phyloP scores from a whole-genome alignment of 2,888 invertebrate genomes.

The Byasa hedistus region DNA sequence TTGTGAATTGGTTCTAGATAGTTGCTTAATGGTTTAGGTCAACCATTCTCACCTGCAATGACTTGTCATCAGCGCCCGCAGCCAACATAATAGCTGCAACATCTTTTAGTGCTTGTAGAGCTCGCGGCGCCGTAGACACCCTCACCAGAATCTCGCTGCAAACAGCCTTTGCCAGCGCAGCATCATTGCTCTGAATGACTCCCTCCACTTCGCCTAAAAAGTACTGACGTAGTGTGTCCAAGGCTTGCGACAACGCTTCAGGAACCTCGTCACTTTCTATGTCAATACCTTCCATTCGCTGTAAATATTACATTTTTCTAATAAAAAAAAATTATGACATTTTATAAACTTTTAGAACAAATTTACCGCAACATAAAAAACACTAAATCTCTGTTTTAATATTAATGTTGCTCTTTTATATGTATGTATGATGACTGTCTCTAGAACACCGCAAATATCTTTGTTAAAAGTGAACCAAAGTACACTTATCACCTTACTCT shows the following conservation, averaged over 20 bases:
- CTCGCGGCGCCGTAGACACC: slow-evolving; percentile 60
- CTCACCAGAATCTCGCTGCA: slow-evolving; percentile 61
- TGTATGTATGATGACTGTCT: no score
- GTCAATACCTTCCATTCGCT: slow-evolving; percentile 68
- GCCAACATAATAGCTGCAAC: slow-evolving; percentile 77
- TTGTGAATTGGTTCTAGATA: no score
- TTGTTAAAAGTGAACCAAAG: no score
- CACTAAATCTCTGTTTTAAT: no score
- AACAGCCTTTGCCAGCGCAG: slow-evolving; percentile 54
- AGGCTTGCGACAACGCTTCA: slow-evolving; percentile 58
- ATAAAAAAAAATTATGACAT: no score
- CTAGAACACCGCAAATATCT: no score
- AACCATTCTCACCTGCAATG: slow-evolving; percentile 54
- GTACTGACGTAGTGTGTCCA: slow-evolving; percentile 66
- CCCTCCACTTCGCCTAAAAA: slow-evolving; percentile 42
- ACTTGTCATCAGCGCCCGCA: slow-evolving; percentile 60
- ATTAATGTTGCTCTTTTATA: no score
- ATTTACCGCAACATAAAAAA: no score
- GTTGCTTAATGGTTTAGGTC: neutral
- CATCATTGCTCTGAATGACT: slow-evolving; percentile 44
- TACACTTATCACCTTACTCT: no score
- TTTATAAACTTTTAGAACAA: no score
- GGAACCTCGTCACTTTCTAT: slow-evolving; percentile 65
- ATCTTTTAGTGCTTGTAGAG: slow-evolving; percentile 79
- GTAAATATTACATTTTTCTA: slow-evolving; percentile 2